Conservation (phyloP, 2,888 invertebrate genomes). For the Vanessa cardui region DNA sequence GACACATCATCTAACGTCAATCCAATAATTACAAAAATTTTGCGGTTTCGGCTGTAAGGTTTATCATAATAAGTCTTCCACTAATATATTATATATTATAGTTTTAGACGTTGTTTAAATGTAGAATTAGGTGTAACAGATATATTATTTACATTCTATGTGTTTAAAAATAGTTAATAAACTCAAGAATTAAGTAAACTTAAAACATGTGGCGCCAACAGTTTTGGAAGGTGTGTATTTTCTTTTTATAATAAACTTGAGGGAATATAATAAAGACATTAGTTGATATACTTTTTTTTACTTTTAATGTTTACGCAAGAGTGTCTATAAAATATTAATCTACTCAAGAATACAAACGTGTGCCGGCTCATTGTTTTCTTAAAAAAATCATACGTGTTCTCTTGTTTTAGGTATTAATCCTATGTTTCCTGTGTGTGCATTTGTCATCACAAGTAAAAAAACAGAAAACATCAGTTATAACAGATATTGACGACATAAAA, state of each 20-base stretch:
- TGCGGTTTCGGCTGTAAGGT: constrained; percentile 11
- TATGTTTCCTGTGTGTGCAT: constrained; percentile 53
- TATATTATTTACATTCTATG: neutral
- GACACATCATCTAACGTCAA: constrained; percentile 16
- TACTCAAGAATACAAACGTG: neutral
- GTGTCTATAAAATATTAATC: neutral
- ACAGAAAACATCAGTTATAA: constrained; percentile 77
- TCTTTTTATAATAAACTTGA: neutral
- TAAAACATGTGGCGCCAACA: constrained; percentile 36
- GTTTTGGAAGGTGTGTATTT: constrained; percentile 32
- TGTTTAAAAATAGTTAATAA: neutral
- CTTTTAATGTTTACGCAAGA: neutral
- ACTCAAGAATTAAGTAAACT: neutral
- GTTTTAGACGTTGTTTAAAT: constrained; percentile 3
- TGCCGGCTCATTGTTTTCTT: neutral
- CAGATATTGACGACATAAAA: constrained; percentile 87
- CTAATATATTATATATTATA: neutral
- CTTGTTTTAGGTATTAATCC: constrained; percentile 55
- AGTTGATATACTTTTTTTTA: neutral
- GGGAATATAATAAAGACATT: neutral
- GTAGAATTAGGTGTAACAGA: neutral
- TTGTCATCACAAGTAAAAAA: constrained; percentile 63
- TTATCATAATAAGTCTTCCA: constrained; percentile 7
- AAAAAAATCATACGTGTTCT: neutral
- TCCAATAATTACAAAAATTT: constrained; percentile 12